Evolutionary conservation across 2,888 invertebrate species (phyloP), one percentile per base, ranked within the genome.

Genomic region (Euphydryas editha): DNA sequence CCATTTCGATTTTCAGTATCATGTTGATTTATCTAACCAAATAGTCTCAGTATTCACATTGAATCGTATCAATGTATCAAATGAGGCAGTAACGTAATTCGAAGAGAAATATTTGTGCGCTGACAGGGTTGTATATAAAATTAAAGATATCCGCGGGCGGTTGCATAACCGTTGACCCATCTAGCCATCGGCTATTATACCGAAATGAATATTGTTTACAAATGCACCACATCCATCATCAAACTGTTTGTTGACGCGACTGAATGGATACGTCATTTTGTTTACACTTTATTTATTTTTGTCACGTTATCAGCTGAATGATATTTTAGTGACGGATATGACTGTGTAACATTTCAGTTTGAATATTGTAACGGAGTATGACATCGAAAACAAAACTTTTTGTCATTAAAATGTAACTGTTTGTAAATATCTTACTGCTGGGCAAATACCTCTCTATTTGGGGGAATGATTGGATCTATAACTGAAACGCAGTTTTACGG

Each of bases 201-300:
- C 78, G 72, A 36, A 54, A 79, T 79, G 82, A 81, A 83, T 83
- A 84, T 87, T 86, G 84, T 87, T 86, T 87, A 84, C 84, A 82
- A 87, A 87, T 86, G 81, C 80, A 84, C 76, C 77, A 72, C 81
- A 84, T 87, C 80, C 82, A 85, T 87, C 85, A 84, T 81, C 77
- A 76, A 77, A 81, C 80, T 82, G 76, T 84, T 85, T 85, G 83
- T 81, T 81, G 81, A 81, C 80, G 77, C 77, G 72, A 76, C 66
- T 78, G 75, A 72, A 76, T 76, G 78, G 77, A 82, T 79, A 76
- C 75, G 68, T 62, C 67, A 65, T 70, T 71, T 73, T 74, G 70
- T 71, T 73, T 68, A 57, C 62, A 62, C 59, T 59, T 62, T 57
- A 61, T 60, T 65, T 59, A 60, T 65, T 59, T 65, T 65, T 44